A percentile compares a stretch with the other conserved stretches of the same genome.
phyloP scores from a whole-genome alignment of 2,888 invertebrate species.

The Eristalinus sepulchralis region DNA sequence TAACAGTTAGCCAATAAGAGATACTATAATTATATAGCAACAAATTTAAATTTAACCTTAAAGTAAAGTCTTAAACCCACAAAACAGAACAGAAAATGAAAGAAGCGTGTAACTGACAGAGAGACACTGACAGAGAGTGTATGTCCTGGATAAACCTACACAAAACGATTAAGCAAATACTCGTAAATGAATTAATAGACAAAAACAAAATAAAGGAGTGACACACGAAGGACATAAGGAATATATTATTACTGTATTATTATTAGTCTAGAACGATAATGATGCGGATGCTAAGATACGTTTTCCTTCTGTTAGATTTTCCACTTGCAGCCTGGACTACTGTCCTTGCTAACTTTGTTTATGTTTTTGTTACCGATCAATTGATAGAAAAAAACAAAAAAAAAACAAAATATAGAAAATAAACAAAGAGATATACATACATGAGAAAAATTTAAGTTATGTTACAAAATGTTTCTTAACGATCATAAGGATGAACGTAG shows the following conservation, averaged over 20 bases:
- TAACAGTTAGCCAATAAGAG: conserved; percentile 47
- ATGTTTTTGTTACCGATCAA: conserved; percentile 50
- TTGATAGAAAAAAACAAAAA: conserved; percentile 17
- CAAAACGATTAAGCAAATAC: neutral
- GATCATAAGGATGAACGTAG: conserved; percentile 62
- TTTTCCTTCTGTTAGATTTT: conserved; percentile 69
- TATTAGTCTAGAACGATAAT: conserved; percentile 21
- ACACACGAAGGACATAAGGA: conserved; percentile 39
- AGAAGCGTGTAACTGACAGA: conserved; percentile 12
- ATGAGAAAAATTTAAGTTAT: conserved; percentile 51
- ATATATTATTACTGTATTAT: conserved; percentile 43
- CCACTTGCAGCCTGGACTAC: conserved; percentile 42
- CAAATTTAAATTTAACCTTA: conserved; percentile 48
- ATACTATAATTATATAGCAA: conserved; percentile 48
- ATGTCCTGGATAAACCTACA: conserved; percentile 21
- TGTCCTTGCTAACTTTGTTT: conserved; percentile 16
- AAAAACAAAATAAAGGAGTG: conserved; percentile 26
- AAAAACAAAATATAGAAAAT: conserved; percentile 12
- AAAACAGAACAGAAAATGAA: conserved; percentile 23
- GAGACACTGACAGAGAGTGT: neutral
- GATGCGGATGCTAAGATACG: neutral
- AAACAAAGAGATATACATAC: neutral
- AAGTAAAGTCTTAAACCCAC: conserved; percentile 26
- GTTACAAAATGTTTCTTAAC: conserved; percentile 66
- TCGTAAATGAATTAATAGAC: conserved; percentile 17